These are phyloP conservation scores for Condylostylus longicornis DNA, from an alignment of 1,140 invertebrate genomes.

Conservation along the genomic window DNA sequence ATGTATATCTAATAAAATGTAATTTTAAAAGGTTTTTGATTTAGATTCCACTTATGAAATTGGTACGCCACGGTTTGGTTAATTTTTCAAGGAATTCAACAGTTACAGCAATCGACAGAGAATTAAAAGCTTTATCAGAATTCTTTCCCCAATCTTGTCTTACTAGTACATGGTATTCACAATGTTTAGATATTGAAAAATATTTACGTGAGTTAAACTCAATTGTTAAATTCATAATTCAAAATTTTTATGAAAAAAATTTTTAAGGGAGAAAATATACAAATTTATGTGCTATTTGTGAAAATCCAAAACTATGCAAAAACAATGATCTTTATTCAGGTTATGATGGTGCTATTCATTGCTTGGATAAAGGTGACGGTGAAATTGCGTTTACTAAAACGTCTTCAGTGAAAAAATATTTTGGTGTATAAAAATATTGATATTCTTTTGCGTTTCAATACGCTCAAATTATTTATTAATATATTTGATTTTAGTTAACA, in stretches of 20 bases:
- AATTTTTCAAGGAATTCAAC: constrained; percentile 46
- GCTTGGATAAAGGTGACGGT: constrained; percentile 59
- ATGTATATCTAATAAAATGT: neutral
- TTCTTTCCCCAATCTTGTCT: constrained; percentile 63
- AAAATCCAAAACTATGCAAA: constrained; percentile 55
- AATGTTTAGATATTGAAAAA: constrained; percentile 49
- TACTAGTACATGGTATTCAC: constrained; percentile 64
- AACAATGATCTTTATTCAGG: constrained; percentile 69
- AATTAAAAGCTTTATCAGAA: constrained; percentile 51
- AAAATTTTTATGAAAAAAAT: constrained; percentile 1
- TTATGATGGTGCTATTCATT: constrained; percentile 67
- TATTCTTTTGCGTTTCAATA: too few relatives aligned
- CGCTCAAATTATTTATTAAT: too few relatives aligned
- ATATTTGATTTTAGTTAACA: too few relatives aligned
- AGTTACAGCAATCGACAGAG: constrained; percentile 57
- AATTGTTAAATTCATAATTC: neutral
- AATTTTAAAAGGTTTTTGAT: constrained; percentile 8
- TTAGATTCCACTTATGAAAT: constrained; percentile 47
- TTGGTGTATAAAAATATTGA: too few relatives aligned
- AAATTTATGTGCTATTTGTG: constrained; percentile 57
- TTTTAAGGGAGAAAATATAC: constrained; percentile 49
- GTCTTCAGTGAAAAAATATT: constrained; percentile 59
- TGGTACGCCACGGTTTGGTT: constrained; percentile 50
- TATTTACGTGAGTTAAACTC: constrained; percentile 42
- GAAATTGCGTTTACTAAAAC: constrained; percentile 75